Conservation (phyloP, 2,797 vertebrate genomes). For the Acanthis flammea region DNA sequence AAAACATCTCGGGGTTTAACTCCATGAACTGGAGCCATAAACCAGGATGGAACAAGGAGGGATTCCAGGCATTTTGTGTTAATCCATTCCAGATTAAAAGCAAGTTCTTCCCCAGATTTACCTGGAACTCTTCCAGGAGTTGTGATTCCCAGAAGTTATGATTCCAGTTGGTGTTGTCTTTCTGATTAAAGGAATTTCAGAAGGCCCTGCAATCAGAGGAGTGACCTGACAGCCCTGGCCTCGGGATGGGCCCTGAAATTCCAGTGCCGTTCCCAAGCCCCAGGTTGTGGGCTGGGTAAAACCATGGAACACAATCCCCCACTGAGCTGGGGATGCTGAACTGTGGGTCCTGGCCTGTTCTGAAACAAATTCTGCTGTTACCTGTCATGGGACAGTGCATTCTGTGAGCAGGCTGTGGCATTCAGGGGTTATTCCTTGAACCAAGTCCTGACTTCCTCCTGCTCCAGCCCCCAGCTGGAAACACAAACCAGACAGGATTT, state of each 20-base stretch:
- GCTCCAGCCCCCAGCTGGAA: background rate
- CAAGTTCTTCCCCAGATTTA: slow-evolving; percentile 7
- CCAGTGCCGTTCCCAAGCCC: background rate
- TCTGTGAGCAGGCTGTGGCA: background rate
- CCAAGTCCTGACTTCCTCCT: background rate
- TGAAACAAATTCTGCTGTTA: background rate
- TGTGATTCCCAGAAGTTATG: background rate
- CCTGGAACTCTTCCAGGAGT: slow-evolving; percentile 27
- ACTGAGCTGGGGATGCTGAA: background rate
- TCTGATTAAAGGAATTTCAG: slow-evolving; percentile 27
- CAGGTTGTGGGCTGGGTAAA: rapidly evolving
- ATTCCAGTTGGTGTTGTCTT: background rate
- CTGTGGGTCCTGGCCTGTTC: background rate
- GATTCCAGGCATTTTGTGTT: background rate
- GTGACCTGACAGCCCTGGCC: background rate
- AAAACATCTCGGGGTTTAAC: background rate
- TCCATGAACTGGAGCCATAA: background rate
- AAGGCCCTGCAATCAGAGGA: background rate
- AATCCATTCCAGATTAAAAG: background rate
- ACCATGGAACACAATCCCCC: background rate
- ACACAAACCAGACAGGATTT: background rate
- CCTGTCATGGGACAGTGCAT: background rate
- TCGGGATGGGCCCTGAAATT: background rate
- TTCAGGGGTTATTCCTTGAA: background rate
- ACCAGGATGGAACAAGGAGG: background rate